Percentiles rank a stretch among this genome's conserved stretches.
Evolutionary conservation across 1,140 invertebrate genomes (phyloP).

Genomic region (Ctenoplectra terminalis): DNA sequence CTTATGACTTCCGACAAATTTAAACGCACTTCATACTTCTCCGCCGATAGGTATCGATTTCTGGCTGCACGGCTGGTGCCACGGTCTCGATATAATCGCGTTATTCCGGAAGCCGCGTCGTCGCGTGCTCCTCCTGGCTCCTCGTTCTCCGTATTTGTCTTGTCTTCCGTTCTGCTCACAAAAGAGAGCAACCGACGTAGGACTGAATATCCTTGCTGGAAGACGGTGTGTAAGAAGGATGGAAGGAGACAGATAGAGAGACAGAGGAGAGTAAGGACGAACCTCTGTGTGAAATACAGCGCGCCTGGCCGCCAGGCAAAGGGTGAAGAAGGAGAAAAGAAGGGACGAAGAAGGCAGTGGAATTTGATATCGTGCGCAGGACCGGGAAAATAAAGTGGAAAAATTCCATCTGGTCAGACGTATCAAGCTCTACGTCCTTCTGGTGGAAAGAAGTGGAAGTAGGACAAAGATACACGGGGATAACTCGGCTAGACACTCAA

Average conservation of each 20-base stretch:
- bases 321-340: neutral
- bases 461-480: slow-evolving; percentile 16
- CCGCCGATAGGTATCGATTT: slow-evolving; percentile 71
- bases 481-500: slow-evolving; percentile 45
- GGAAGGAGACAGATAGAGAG: neutral
- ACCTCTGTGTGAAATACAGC: slow-evolving; percentile 56
- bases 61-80: slow-evolving; percentile 20
- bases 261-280: slow-evolving; percentile 14
- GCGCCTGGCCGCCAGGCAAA: neutral
- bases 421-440: slow-evolving; percentile 34
- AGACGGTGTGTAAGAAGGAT: neutral
- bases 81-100: slow-evolving; percentile 70
- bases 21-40: slow-evolving; percentile 64
- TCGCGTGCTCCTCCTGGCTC: slow-evolving; percentile 54
- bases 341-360: slow-evolving; percentile 50
- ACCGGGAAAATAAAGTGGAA: slow-evolving; percentile 72
- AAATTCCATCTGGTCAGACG: slow-evolving; percentile 73
- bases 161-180: slow-evolving; percentile 39
- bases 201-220: slow-evolving; percentile 46
- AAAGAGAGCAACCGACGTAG: slow-evolving; percentile 37
- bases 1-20: slow-evolving; percentile 75
- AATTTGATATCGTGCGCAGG: slow-evolving; percentile 71
- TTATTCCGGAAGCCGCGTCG: slow-evolving; percentile 71
- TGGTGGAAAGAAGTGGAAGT: slow-evolving; percentile 11
- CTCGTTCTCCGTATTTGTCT: slow-evolving; percentile 64